These are phyloP conservation scores for Agrilus cyanescens DNA, from an alignment of 2,888 invertebrate genomes.

Conservation along the genomic window DNA sequence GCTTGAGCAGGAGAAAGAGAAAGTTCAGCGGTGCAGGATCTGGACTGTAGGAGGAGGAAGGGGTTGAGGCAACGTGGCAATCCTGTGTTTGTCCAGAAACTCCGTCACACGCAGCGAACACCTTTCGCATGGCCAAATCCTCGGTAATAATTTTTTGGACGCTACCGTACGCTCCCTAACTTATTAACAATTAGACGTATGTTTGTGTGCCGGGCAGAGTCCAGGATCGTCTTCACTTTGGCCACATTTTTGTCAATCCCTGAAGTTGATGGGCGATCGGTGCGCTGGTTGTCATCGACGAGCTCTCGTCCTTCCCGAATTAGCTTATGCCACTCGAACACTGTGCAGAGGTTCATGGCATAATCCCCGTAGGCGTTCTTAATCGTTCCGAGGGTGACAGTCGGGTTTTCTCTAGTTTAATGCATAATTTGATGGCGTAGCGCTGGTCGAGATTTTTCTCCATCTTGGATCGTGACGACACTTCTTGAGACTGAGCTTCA, in stretches of 20 bases:
- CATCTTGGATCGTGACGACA: too few relatives aligned
- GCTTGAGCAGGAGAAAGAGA: too few relatives aligned
- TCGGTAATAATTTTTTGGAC: too few relatives aligned
- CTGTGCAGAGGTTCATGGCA: constrained; percentile 8
- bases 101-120: constrained; percentile 5
- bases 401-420: constrained; percentile 5
- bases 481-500: too few relatives aligned
- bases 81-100: too few relatives aligned
- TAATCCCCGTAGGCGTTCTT: constrained; percentile 3
- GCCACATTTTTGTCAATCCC: constrained; percentile 13
- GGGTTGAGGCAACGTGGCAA: too few relatives aligned
- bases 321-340: constrained; percentile 9
- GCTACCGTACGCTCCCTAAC: constrained; percentile 7
- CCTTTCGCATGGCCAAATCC: constrained; percentile 9
- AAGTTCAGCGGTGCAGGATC: too few relatives aligned
- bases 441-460: constrained; percentile 4
- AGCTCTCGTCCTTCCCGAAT: constrained; percentile 11
- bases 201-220: constrained; percentile 10
- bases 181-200: constrained; percentile 5
- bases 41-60: too few relatives aligned
- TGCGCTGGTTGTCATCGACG: constrained; percentile 10
- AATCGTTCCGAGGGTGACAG: constrained; percentile 3
- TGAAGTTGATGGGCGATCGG: constrained; percentile 11
- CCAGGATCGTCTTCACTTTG: constrained; percentile 12
- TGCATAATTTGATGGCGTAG: constrained; percentile 5